These are phyloP conservation scores for Chironomus riparius DNA, from an alignment of 2,888 invertebrate genomes.

Conservation along the genomic window DNA sequence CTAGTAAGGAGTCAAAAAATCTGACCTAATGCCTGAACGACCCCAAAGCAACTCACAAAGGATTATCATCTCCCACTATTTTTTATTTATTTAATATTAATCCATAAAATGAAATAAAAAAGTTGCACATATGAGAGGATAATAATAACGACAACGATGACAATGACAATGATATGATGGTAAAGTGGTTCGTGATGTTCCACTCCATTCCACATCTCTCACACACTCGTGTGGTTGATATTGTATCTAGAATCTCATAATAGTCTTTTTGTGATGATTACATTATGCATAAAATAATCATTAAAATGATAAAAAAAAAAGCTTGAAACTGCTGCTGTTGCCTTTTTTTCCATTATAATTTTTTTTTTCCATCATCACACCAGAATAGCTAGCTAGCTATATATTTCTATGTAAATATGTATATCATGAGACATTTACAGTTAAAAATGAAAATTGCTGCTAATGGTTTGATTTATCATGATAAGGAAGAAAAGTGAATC, in stretches of 20 bases:
- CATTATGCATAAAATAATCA: slow-evolving; percentile 25
- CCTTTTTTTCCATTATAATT: background rate
- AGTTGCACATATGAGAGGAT: background rate
- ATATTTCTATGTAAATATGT: background rate
- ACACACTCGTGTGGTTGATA: background rate
- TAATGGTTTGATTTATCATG: slow-evolving; percentile 24
- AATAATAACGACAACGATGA: background rate
- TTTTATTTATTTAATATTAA: background rate
- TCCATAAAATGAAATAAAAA: background rate
- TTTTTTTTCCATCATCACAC: too few species aligned
- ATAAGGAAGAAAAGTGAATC: slow-evolving; percentile 1
- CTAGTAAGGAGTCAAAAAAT: too few species aligned
- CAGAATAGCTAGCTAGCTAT: background rate
- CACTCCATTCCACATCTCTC: background rate
- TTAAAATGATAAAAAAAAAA: slow-evolving; percentile 20
- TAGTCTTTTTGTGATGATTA: slow-evolving; percentile 21
- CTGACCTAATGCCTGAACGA: too few species aligned
- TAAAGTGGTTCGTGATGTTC: background rate
- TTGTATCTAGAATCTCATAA: background rate
- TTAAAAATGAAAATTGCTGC: slow-evolving; percentile 9
- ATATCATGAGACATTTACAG: background rate
- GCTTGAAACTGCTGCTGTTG: background rate
- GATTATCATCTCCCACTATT: too few species aligned
- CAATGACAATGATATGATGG: background rate
- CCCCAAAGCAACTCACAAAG: too few species aligned